Percentiles rank a stretch among this genome's conserved stretches.
Conservation (phyloP, 1,140 invertebrate genomes). For the Eumeta japonica region DNA sequence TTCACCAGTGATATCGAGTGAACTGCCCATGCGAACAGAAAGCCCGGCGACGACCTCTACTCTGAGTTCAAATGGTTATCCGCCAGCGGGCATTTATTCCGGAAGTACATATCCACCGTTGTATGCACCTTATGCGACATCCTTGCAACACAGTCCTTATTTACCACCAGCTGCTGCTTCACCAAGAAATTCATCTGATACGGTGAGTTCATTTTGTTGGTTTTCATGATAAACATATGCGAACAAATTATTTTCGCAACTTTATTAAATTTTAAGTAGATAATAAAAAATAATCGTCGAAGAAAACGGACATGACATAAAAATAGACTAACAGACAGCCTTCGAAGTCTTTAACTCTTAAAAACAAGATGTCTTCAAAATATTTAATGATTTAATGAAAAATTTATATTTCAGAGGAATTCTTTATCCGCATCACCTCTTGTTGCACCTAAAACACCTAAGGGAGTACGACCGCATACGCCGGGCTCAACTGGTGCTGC, state of each 20-base stretch:
- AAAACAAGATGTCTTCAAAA: no score
- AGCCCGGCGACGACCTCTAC: conserved; percentile 22
- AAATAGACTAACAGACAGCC: not conserved
- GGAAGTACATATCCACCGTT: conserved; percentile 67
- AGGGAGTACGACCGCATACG: conserved; percentile 49
- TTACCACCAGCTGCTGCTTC: conserved; percentile 66
- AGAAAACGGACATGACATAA: no score
- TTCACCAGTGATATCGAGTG: conserved; percentile 15
- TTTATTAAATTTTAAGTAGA: no score
- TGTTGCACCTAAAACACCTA: conserved; percentile 49
- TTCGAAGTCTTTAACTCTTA: not conserved
- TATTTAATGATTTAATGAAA: conserved; percentile 2
- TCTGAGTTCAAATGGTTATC: conserved; percentile 35
- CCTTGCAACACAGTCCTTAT: conserved; percentile 66
- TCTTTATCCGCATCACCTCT: conserved; percentile 55
- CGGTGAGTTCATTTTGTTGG: conserved; percentile 44
- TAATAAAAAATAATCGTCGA: no score
- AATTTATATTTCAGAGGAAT: conserved; percentile 27
- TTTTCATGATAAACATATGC: not conserved
- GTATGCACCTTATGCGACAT: conserved; percentile 70
- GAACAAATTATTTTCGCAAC: not conserved
- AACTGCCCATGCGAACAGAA: conserved; percentile 24
- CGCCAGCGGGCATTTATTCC: conserved; percentile 55
- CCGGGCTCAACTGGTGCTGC: conserved; percentile 42
- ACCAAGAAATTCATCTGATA: conserved; percentile 62